These are phyloP conservation scores for Drosophila nasuta DNA, from an alignment of 1,140 invertebrate species.

Conservation along the genomic window DNA sequence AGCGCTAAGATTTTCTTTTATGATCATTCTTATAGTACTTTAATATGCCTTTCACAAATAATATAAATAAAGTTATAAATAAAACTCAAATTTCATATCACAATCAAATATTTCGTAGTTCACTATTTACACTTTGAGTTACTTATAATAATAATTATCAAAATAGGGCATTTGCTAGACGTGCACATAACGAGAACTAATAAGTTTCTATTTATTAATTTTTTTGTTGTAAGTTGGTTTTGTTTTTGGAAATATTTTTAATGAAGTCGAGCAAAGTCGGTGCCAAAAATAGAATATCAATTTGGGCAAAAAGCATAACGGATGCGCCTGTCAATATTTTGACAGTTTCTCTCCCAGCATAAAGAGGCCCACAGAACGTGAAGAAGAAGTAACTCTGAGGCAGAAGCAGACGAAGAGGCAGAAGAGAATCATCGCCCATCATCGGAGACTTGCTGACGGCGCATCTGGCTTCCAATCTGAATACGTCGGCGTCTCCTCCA, in stretches of 20 bases:
- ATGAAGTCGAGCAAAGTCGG: conserved; percentile 61
- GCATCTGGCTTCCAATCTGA: conserved; percentile 47
- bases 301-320: conserved; percentile 81
- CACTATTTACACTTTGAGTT: no score
- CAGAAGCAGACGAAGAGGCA: not conserved
- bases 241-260: conserved; percentile 56
- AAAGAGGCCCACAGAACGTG: conserved; percentile 24
- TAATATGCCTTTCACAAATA: no score
- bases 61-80: no score
- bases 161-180: conserved; percentile 1
- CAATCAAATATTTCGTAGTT: no score
- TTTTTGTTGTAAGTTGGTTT: conserved; percentile 34
- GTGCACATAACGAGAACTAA: not conserved
- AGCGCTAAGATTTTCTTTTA: no score
- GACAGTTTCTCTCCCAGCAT: conserved; percentile 65
- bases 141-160: no score
- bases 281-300: conserved; percentile 78
- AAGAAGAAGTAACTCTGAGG: no score
- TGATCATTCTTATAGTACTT: no score
- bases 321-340: conserved; percentile 82
- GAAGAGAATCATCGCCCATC: conserved; percentile 9
- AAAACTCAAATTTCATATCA: no score
- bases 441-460: conserved; percentile 53
- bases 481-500: not conserved
- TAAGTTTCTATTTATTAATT: conserved; percentile 61